Evolutionary conservation across 2,888 invertebrate genomes (phyloP).

Genomic region (Lasioglossum calceatum): DNA sequence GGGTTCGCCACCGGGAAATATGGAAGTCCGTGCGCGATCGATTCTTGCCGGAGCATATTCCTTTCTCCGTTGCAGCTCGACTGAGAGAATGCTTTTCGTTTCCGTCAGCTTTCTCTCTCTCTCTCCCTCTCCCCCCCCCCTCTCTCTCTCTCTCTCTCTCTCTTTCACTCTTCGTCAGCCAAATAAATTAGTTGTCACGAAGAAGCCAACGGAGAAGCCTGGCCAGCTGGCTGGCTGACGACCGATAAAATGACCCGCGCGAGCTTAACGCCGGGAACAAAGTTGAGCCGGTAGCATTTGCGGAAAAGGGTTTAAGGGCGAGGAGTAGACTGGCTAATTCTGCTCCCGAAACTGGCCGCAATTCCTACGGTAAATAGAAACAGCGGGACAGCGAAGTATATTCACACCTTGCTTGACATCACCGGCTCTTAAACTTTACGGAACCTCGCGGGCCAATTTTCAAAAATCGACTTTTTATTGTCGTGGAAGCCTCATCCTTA

Average conservation of each 20-base stretch:
- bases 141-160: slow-evolving; percentile 12
- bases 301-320: slow-evolving; percentile 62
- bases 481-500: not conserved
- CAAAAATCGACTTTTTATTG: not conserved
- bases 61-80: slow-evolving; percentile 55
- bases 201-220: slow-evolving; percentile 64
- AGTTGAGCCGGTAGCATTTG: slow-evolving; percentile 60
- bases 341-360: slow-evolving; percentile 44
- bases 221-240: slow-evolving; percentile 67
- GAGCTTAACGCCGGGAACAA: slow-evolving; percentile 69
- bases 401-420: not conserved
- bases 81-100: slow-evolving; percentile 22
- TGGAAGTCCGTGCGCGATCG: slow-evolving; percentile 73
- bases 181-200: slow-evolving; percentile 78
- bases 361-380: slow-evolving; percentile 50
- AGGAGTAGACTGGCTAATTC: slow-evolving; percentile 51
- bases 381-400: not conserved
- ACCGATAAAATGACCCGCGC: slow-evolving; percentile 73
- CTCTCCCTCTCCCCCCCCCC: slow-evolving; percentile 12
- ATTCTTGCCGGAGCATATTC: slow-evolving; percentile 69
- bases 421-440: not conserved
- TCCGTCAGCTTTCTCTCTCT: not conserved
- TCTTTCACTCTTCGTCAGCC: slow-evolving; percentile 57
- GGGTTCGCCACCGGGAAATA: slow-evolving; percentile 46
- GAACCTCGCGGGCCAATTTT: not conserved